These are phyloP conservation scores for Pseudomyrmex dendroicus DNA, from an alignment of 1,140 invertebrate genomes.

Conservation along the genomic window DNA sequence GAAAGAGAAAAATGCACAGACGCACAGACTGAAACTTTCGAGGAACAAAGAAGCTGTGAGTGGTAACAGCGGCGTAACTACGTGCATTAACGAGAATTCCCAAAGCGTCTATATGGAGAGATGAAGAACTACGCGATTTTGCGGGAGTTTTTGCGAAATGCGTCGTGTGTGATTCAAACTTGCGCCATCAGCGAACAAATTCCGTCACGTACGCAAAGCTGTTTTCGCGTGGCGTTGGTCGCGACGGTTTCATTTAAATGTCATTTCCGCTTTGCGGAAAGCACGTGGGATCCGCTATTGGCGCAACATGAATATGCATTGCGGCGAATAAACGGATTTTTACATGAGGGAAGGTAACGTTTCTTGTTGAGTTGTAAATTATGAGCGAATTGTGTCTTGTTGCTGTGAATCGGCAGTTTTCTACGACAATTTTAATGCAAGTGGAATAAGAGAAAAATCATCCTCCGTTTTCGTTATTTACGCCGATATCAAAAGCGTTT, in stretches of 20 bases:
- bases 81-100: background rate
- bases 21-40: background rate
- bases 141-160: background rate
- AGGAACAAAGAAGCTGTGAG: background rate
- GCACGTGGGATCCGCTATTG: background rate
- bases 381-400: background rate
- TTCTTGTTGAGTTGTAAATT: background rate
- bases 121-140: background rate
- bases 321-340: constrained; percentile 35
- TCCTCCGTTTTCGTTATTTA: no score
- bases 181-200: constrained; percentile 10
- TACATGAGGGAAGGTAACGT: constrained; percentile 4
- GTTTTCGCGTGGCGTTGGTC: background rate
- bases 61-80: constrained; percentile 32
- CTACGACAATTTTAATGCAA: no score
- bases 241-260: constrained; percentile 34
- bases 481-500: background rate
- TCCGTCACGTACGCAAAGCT: background rate
- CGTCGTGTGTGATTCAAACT: constrained; percentile 18
- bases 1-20: no score
- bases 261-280: constrained; percentile 19
- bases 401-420: no score
- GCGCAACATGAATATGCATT: constrained; percentile 25
- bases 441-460: no score
- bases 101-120: background rate